Base-by-base conservation (phyloP, 2,888 invertebrate genomes). In the Trissolcus brochymenae region DNA sequence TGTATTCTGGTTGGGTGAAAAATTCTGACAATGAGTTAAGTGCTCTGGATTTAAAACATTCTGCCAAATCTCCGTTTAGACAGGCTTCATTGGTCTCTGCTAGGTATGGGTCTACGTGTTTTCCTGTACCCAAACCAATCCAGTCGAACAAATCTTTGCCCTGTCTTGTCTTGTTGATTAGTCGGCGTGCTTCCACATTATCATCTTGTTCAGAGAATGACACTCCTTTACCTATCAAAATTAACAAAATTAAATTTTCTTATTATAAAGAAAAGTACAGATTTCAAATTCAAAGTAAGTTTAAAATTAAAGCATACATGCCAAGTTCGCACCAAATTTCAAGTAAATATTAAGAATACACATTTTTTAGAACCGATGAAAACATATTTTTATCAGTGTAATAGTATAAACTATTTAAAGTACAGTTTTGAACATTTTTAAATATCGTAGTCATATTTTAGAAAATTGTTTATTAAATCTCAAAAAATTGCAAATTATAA, bases 21-120 rank as follows among this genome's bases (percentile, higher is more conserved):
- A 96, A 95, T 65, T 95, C 95, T 61, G 94, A 94, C 70, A 96
- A 93, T 0, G 94, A 93, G 66, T 91, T 91, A 59, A 96, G 87
- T 0, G 95, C 95, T 80, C 94, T 93, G 0, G 95, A 95, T 85
- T 96, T 95, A 87, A 96, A 95, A 86, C 95, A 96, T 85, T 95
- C 95, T 0, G 95, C 94, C n/a, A 96, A 90, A 86, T 96, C 95
- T 4, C 95, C 95, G 76, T 91, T 92, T 67, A 95, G 89, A 82
- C 95, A 96, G 78, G 93, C 94, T 78, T 93, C 91, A 66, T 95
- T 95, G 0, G 94, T 91, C 84, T 92, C 93, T 57, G 94, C 93
- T 81, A 95, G 90, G 88, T 94, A 96, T 0, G 95, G 95, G 89
- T 95, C 95, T 59, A 93, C 93, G 83, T 95, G 93, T 76, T 91